Evolutionary conservation across 30 jellyfish, hydroid and myxozoan genomes (phyloP).

Genomic region (Aurelia aurita complex sp. Pacific): DNA sequence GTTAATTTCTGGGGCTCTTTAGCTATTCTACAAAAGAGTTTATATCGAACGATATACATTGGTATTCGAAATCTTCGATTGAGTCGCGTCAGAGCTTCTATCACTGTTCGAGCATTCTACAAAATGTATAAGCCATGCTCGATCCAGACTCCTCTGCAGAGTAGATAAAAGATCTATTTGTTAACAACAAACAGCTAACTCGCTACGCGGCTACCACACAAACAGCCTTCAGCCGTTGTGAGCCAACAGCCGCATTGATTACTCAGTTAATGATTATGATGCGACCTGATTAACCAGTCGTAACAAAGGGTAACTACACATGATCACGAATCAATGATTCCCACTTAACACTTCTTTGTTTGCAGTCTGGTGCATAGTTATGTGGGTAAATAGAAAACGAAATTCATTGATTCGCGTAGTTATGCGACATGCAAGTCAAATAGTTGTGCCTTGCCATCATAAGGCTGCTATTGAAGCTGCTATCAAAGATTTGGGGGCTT

Average conservation of each 20-base stretch:
- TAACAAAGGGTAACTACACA: neutral
- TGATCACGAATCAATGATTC: neutral
- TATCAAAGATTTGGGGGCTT: too few relatives aligned
- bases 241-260: neutral
- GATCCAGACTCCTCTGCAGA: too few relatives aligned
- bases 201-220: neutral
- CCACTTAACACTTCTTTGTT: constrained; percentile 4
- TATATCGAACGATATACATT: neutral
- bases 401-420: too few relatives aligned
- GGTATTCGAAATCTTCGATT: too few relatives aligned
- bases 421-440: neutral
- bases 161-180: too few relatives aligned
- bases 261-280: neutral
- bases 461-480: too few relatives aligned
- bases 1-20: too few relatives aligned
- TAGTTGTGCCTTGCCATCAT: neutral
- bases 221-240: neutral
- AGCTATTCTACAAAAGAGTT: too few relatives aligned
- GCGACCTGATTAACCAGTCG: constrained; percentile 4
- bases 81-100: too few relatives aligned
- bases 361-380: constrained; percentile 1
- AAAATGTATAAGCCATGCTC: neutral
- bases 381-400: neutral
- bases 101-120: neutral
- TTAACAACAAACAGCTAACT: too few relatives aligned